Evolutionary conservation across 2,888 invertebrate genomes (phyloP).

Genomic region (Leucoma salicis): DNA sequence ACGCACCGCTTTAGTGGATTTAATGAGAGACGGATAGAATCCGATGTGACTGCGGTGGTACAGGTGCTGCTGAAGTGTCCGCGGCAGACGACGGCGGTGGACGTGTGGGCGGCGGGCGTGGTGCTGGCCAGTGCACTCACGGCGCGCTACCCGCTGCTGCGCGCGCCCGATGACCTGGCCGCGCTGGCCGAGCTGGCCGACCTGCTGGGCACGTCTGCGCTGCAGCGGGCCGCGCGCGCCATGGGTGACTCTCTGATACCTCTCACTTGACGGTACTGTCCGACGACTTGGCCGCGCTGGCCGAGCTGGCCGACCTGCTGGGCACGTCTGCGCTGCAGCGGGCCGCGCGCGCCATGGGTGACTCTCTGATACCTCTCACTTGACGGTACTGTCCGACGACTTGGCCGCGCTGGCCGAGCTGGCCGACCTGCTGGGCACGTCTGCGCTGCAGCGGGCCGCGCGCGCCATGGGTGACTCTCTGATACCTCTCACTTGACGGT

Average conservation of each 20-base stretch:
- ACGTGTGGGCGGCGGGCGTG: conserved; percentile 94
- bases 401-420: conserved; percentile 90
- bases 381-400: no score
- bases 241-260: conserved; percentile 84
- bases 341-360: conserved; percentile 86
- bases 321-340: conserved; percentile 86
- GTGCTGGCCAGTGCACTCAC: conserved; percentile 87
- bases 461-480: conserved; percentile 83
- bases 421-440: conserved; percentile 89
- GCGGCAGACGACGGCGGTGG: conserved; percentile 92
- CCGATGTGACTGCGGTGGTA: neutral
- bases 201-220: conserved; percentile 87
- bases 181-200: conserved; percentile 92
- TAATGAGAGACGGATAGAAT: neutral
- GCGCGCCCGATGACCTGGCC: conserved; percentile 86
- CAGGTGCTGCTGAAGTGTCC: conserved; percentile 87
- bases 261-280: no score
- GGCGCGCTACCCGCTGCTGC: conserved; percentile 92
- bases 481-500: no score
- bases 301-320: conserved; percentile 91
- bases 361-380: no score
- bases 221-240: conserved; percentile 85
- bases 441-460: conserved; percentile 86
- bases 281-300: conserved; percentile 87
- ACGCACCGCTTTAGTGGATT: no score